Conservation (phyloP, 2,797 vertebrate species). For the Microchirus variegatus region DNA sequence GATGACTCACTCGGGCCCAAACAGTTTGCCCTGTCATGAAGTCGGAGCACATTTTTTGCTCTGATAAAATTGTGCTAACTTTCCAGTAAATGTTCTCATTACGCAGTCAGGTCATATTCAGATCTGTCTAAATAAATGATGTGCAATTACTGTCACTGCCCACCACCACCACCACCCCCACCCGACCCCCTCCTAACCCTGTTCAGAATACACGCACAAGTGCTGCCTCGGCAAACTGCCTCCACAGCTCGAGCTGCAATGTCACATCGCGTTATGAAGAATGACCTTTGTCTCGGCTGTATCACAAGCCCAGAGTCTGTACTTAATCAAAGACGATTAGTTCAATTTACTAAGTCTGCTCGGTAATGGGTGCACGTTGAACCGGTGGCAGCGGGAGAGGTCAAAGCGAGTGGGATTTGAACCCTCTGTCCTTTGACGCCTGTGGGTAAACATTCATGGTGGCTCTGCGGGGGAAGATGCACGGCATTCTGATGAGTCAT, state of each 20-base stretch:
- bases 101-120: constrained; percentile 33
- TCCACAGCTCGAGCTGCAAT: constrained; percentile 44
- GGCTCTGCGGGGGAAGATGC: constrained; percentile 27
- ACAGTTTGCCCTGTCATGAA: constrained; percentile 4
- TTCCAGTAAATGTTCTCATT: constrained; percentile 32
- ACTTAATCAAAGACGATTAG: constrained; percentile 83
- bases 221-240: constrained; percentile 33
- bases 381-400: constrained; percentile 55
- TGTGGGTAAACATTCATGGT: constrained; percentile 48
- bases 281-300: constrained; percentile 76
- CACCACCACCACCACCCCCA: constrained; percentile 12
- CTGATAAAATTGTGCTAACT: constrained; percentile 16
- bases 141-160: constrained; percentile 62
- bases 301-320: constrained; percentile 64
- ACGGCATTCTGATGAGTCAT: background rate
- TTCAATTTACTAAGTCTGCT: constrained; percentile 76
- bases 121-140: constrained; percentile 63
- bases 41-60: constrained; percentile 18
- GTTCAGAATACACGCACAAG: constrained; percentile 3
- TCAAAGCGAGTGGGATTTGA: constrained; percentile 50
- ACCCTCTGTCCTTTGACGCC: constrained; percentile 34
- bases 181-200: constrained; percentile 10
- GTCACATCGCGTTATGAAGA: constrained; percentile 73
- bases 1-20: no score
- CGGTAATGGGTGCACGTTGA: constrained; percentile 57